Evolutionary conservation across 1,140 invertebrate genomes (phyloP), one percentile per base, ranked within the genome.

Genomic region (Protaetia brevitarsis): DNA sequence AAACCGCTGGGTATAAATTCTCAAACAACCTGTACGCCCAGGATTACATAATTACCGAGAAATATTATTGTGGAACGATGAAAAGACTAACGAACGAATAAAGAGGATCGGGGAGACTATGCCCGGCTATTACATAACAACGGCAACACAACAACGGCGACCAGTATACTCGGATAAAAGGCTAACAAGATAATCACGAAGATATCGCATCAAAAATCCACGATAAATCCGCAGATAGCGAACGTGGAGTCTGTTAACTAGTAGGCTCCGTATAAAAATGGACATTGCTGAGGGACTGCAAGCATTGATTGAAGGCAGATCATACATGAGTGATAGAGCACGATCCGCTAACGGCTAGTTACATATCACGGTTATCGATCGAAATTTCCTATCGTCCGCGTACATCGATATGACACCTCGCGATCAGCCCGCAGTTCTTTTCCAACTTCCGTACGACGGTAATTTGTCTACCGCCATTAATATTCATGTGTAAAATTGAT

Each of bases 281-380:
- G 36, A 28, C 56, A 61, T 60, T 31, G 34, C 34, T 16, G 59
- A 29, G 57, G 36, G 60, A 36, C 37, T 56, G 65, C 37, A 59
- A 66, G 45, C 69, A 66, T 45, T 71, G 69, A 71, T 71, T 71
- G 69, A 71, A 71, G 69, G 63, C 36, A 71, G 69, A 71, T 71
- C 69, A 71, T 71, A 69, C 67, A 68, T 66, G 65, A 68, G 65
- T 64, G 69, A 71, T 71, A 71, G 69, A 29, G 69, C 69, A 71
- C 69, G 69, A 71, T 63, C 62, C 37, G 65, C 67, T 69, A 71
- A 68, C 63, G 67, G 69, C 69, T 65, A 58, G 63, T 65, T 67
- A 69, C 58, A 64, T 69, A 68, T 67, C 68, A 56, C 23, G 16
- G 57, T 71, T 71, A 69, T 71, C 67, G 56, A 69, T 71, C 67